Percentiles rank a stretch among this genome's conserved stretches.
These are phyloP conservation scores for Phanerotoma sp. DNA, from an alignment of 2,888 invertebrate genomes.

Conservation along the genomic window DNA sequence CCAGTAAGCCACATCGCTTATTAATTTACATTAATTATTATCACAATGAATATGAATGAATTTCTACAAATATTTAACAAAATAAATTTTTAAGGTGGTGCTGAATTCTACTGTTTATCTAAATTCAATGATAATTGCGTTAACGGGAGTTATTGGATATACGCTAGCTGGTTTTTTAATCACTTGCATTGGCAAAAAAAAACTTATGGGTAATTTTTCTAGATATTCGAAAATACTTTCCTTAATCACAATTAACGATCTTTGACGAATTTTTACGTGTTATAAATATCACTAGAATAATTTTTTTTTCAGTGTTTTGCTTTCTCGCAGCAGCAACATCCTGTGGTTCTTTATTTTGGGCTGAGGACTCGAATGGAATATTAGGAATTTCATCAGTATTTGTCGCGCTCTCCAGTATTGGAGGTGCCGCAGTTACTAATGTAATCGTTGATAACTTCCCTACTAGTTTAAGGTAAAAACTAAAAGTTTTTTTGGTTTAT, in stretches of 20 bases:
- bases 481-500: background rate
- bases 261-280: too few relatives aligned
- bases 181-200: conserved; percentile 60
- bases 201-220: conserved; percentile 59
- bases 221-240: background rate
- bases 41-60: too few relatives aligned
- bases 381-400: conserved; percentile 51
- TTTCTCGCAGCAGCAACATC: conserved; percentile 51
- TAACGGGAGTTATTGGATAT: conserved; percentile 66
- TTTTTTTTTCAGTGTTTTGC: conserved; percentile 42
- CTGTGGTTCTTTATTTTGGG: conserved; percentile 54
- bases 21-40: background rate
- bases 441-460: conserved; percentile 56
- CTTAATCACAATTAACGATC: too few relatives aligned
- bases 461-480: conserved; percentile 51
- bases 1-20: conserved; percentile 25
- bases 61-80: background rate
- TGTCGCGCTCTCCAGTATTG: conserved; percentile 57
- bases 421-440: conserved; percentile 60
- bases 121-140: conserved; percentile 69
- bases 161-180: conserved; percentile 63
- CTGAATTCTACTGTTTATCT: conserved; percentile 66
- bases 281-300: background rate
- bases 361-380: conserved; percentile 45
- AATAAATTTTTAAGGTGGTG: conserved; percentile 48